Percentiles rank a stretch among this genome's conserved stretches.
Evolutionary conservation across 1,140 invertebrate genomes (phyloP).

Genomic region (Drosophila biarmipes): DNA sequence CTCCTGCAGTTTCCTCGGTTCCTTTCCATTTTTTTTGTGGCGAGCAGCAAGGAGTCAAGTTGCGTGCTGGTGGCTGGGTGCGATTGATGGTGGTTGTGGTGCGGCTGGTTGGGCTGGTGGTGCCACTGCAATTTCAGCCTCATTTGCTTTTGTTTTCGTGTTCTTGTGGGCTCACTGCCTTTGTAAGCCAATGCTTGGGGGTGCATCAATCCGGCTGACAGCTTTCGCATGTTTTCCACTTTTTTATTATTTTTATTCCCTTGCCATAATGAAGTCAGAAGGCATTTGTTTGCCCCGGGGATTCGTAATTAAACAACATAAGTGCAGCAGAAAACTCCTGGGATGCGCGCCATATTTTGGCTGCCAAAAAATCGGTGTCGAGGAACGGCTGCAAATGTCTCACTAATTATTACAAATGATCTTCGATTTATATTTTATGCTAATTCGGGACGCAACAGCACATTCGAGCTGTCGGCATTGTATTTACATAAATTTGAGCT

Average conservation of each 20-base stretch:
- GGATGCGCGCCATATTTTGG: conserved; percentile 6
- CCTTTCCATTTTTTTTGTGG: conserved; percentile 45
- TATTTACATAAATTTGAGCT: conserved; percentile 53
- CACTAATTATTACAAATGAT: conserved; percentile 80
- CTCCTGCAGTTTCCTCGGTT: conserved; percentile 25
- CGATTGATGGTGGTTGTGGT: conserved; percentile 48
- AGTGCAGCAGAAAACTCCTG: conserved; percentile 26
- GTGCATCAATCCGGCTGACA: conserved; percentile 68
- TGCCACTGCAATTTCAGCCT: conserved; percentile 58
- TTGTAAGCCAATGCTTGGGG: conserved; percentile 33
- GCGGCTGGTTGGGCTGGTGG: conserved; percentile 22
- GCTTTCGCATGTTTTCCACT: conserved; percentile 52
- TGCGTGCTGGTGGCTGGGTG: conserved; percentile 28
- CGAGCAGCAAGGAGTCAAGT: conserved; percentile 56
- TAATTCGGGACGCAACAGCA: conserved; percentile 37
- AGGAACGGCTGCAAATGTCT: conserved; percentile 68
- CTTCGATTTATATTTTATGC: conserved; percentile 62
- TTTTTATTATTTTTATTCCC: conserved; percentile 4
- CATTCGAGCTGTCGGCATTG: conserved; percentile 54
- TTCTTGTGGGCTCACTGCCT: conserved; percentile 30
- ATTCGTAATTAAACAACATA: conserved; percentile 77
- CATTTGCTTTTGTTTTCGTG: conserved; percentile 61
- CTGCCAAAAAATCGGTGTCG: conserved; percentile 44
- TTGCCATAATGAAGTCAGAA: conserved; percentile 63
- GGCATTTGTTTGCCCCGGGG: conserved; percentile 49